A percentile compares a stretch with the other conserved stretches of the same genome.
Conservation (phyloP, 2,888 invertebrate genomes). For the Norana najaformis region DNA sequence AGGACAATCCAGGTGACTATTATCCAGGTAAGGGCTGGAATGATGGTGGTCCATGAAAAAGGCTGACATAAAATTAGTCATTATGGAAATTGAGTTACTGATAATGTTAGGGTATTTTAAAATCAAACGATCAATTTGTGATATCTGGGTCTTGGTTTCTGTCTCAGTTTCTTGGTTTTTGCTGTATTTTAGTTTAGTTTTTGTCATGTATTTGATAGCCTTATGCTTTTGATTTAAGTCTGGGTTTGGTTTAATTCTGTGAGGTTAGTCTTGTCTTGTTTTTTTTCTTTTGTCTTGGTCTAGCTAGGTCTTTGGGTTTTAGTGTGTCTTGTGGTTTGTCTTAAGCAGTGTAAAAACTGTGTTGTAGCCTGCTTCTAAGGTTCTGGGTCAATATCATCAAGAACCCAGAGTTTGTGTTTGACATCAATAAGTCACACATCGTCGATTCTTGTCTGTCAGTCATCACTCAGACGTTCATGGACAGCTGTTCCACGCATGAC, state of each 20-base stretch:
- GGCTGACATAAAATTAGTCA: too few species aligned
- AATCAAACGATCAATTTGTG: background rate
- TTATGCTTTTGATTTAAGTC: too few species aligned
- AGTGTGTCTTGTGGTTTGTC: background rate
- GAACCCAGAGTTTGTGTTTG: slow-evolving; percentile 99
- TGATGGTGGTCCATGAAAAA: background rate
- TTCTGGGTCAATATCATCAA: slow-evolving; percentile 99
- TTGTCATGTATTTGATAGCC: background rate
- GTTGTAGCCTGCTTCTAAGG: slow-evolving; percentile 68
- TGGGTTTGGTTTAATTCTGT: background rate
- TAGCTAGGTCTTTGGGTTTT: background rate
- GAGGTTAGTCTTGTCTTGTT: background rate
- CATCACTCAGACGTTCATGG: slow-evolving; percentile 99
- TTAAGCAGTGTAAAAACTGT: background rate
- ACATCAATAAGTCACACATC: slow-evolving; percentile 94
- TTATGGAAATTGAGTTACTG: background rate
- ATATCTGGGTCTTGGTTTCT: background rate
- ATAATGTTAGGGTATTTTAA: background rate
- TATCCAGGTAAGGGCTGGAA: background rate
- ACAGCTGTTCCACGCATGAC: slow-evolving; percentile 97
- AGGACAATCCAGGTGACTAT: slow-evolving; percentile 10
- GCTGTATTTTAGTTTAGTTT: background rate
- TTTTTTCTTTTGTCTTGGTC: background rate
- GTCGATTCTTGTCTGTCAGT: slow-evolving; percentile 98
- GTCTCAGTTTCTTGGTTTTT: background rate